Percentiles rank a stretch among this genome's conserved stretches.
Conservation (phyloP, 1,140 invertebrate species). For the Parapsyche elsis region DNA sequence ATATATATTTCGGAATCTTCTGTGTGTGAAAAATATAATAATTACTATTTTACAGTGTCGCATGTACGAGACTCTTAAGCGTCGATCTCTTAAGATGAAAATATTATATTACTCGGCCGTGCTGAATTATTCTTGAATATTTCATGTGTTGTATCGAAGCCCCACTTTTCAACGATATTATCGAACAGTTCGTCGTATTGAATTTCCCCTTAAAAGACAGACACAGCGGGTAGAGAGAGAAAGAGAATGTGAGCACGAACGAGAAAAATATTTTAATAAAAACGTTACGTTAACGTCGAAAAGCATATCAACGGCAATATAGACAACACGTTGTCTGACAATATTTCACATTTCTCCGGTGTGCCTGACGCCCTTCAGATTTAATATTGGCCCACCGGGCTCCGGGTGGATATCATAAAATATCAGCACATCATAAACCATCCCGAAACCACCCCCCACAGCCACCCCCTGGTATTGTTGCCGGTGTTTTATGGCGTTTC, state of each 20-base stretch:
- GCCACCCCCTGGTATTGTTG: not conserved
- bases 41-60: too few species aligned
- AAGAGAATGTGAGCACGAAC: not conserved
- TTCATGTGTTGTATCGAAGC: too few species aligned
- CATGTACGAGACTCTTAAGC: too few species aligned
- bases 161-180: too few species aligned
- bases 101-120: too few species aligned
- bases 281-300: not conserved
- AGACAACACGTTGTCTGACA: conserved; percentile 9
- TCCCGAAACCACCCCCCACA: not conserved
- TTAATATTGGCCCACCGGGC: not conserved
- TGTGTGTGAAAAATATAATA: too few species aligned
- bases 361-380: conserved; percentile 14
- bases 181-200: not conserved
- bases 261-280: not conserved
- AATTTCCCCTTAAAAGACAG: not conserved
- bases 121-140: too few species aligned
- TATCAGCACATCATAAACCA: not conserved
- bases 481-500: not conserved
- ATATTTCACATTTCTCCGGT: not conserved
- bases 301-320: not conserved
- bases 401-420: not conserved
- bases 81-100: too few species aligned
- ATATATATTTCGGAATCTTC: too few species aligned
- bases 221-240: not conserved